Conservation (phyloP, 2,888 invertebrate species). For the Drosophila bunnanda region DNA sequence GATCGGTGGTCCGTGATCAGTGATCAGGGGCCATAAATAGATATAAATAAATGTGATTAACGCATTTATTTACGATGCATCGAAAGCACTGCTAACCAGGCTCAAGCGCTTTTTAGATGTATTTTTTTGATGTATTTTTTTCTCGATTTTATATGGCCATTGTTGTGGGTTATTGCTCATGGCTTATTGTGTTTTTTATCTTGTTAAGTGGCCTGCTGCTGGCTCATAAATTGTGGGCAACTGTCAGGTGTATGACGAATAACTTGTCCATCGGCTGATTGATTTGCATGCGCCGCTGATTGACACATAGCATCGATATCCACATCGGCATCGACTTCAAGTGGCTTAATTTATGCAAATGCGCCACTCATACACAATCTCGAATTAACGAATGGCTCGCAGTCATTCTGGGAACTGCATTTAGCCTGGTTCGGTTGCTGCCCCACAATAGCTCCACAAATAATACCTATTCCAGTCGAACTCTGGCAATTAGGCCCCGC, state of each 20-base stretch:
- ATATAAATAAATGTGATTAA: slow-evolving; percentile 66
- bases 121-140: slow-evolving; percentile 7
- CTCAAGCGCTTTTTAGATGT: slow-evolving; percentile 22
- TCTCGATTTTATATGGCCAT: slow-evolving; percentile 19
- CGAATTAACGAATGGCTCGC: slow-evolving; percentile 10
- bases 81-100: slow-evolving; percentile 41
- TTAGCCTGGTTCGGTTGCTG: slow-evolving; percentile 50
- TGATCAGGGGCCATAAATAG: slow-evolving; percentile 63
- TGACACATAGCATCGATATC: slow-evolving; percentile 53
- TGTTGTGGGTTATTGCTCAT: slow-evolving; percentile 34
- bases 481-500: slow-evolving; percentile 45
- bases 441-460: slow-evolving; percentile 31
- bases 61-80: slow-evolving; percentile 68
- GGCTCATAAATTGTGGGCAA: slow-evolving; percentile 60
- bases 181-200: slow-evolving; percentile 39
- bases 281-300: slow-evolving; percentile 63
- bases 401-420: slow-evolving; percentile 58
- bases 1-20: slow-evolving; percentile 13
- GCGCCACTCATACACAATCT: slow-evolving; percentile 40
- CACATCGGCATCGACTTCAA: slow-evolving; percentile 57
- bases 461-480: slow-evolving; percentile 19
- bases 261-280: slow-evolving; percentile 61
- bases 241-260: slow-evolving; percentile 68
- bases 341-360: slow-evolving; percentile 79
- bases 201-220: slow-evolving; percentile 64